phyloP scores from a whole-genome alignment of 2,797 vertebrate genomes.

The Nannoperca obscura region DNA sequence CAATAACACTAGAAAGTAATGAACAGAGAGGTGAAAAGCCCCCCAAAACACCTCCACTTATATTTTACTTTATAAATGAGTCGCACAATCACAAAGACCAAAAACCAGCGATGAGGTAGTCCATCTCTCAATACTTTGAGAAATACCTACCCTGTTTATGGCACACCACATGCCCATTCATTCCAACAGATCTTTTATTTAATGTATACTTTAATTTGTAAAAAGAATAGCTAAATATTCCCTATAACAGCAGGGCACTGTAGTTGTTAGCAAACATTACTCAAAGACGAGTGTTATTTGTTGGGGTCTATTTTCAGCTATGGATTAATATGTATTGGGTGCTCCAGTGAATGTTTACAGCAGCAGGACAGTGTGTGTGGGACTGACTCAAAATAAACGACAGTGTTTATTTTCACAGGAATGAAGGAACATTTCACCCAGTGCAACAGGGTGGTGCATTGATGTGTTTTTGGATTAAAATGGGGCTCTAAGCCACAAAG shows the following conservation, averaged over 20 bases:
- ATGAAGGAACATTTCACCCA: conserved; percentile 15
- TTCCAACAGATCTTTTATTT: neutral
- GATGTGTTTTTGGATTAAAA: neutral
- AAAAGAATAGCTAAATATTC: neutral
- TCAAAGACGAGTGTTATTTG: neutral
- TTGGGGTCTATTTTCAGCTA: conserved; percentile 4
- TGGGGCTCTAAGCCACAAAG: neutral
- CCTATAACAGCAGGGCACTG: neutral
- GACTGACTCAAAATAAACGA: neutral
- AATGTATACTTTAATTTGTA: neutral
- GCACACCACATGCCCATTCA: neutral
- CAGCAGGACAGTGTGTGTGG: neutral
- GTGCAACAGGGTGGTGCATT: neutral
- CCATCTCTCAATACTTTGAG: neutral
- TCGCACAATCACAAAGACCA: neutral
- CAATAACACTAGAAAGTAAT: neutral
- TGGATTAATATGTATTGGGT: conserved; percentile 5
- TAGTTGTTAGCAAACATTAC: neutral
- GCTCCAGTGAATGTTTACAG: neutral
- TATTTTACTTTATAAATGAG: neutral
- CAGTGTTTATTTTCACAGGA: neutral
- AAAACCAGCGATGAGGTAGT: neutral
- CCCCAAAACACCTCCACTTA: neutral
- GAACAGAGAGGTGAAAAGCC: neutral
- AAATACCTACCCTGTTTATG: too few species aligned